Base-by-base conservation (phyloP, 2,113 vertebrate genomes). In the Athene noctua region DNA sequence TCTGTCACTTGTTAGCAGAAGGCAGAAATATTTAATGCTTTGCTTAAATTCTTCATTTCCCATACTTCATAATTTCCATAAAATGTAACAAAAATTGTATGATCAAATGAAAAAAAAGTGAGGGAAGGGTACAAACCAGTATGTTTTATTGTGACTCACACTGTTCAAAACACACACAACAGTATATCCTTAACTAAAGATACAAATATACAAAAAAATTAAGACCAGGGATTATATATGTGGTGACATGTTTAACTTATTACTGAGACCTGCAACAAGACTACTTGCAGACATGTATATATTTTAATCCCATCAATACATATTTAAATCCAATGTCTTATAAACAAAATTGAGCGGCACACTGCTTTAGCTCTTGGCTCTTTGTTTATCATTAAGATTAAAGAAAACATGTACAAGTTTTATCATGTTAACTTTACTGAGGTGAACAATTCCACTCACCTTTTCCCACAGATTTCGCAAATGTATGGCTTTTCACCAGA, bases 401-500 rank as follows among this genome's bases (percentile, higher is more conserved):
- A 38, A 79, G 34, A 91, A 86, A 88, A 75, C 5, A 30, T 14
- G 7, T 80, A n/a, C 17, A 26, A 71, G 6, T 63, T 40, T 32
- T 87, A 49, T 20, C 23, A 34, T 5, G n/a, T 42, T 66, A 81
- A 29, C 38, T 80, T 80, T 27, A 85, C 12, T 21, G 34, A 47
- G 47, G 42, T 30, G 30, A 82, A 32, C 23, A 85, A 32, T 51
- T 79, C 75, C 74, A 97, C 98, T 96, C 74, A 99, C 99, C 99
- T 99, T 98, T 99, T 99, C 44, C 99, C 99, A 86, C 99, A 99
- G 96, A 99, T 98, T 94, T 99, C 99, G 97, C 99, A 99, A 93
- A 99, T 99, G 96, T 99, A 99, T 2, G 99, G 99, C 82, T 99
- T 99, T 80, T 99, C 99, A 92, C 99, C 99, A 65, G 99, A 99